Conservation (phyloP, 1,140 invertebrate genomes). For the Brachionus plicatilis region DNA sequence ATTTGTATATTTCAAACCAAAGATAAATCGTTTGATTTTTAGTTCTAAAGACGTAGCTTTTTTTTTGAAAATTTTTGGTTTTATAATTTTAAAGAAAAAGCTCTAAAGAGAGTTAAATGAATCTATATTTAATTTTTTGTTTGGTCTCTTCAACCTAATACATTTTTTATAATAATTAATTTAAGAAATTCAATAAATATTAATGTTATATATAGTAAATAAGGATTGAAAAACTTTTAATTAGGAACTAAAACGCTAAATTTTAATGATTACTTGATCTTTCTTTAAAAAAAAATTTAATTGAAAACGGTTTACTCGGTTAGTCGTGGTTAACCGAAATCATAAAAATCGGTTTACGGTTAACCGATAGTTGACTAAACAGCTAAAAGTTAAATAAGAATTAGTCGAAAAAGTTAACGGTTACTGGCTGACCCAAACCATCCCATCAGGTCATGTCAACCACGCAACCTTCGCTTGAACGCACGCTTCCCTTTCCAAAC, state of each 20-base stretch:
- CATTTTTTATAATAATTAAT: neutral
- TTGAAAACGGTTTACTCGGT: neutral
- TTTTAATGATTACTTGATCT: neutral
- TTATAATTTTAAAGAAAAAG: neutral
- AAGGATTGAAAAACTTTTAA: neutral
- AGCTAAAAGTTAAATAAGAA: neutral
- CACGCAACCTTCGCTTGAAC: too few species aligned
- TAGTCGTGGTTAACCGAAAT: neutral
- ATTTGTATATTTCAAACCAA: neutral
- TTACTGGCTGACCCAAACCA: too few species aligned
- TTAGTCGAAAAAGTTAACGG: neutral
- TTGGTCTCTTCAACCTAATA: neutral
- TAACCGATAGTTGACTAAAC: neutral
- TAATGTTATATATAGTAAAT: neutral
- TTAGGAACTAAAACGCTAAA: neutral
- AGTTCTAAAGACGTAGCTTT: neutral
- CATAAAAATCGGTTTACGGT: neutral
- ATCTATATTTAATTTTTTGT: neutral
- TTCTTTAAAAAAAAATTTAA: neutral
- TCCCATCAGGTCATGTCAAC: too few species aligned
- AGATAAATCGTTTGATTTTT: neutral
- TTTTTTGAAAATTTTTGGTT: neutral
- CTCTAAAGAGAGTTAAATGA: neutral
- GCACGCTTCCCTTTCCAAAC: too few species aligned
- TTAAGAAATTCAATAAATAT: neutral